Evolutionary conservation across 1,140 invertebrate genomes (phyloP).

Genomic region (Chymomyza costata): DNA sequence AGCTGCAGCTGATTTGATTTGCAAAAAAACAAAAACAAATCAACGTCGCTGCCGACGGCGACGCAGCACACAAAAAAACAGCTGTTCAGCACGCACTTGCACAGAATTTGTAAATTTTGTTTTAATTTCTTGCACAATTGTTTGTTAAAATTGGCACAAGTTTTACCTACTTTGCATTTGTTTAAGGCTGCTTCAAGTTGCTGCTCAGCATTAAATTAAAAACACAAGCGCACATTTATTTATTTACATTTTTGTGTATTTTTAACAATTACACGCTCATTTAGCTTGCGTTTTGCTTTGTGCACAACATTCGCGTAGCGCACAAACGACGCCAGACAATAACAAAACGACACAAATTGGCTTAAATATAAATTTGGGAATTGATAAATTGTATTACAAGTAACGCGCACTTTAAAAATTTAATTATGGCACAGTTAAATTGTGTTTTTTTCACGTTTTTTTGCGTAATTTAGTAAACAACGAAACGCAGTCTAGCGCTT

Average conservation of each 20-base stretch:
- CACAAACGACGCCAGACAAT: constrained; percentile 12
- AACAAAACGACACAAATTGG: constrained; percentile 11
- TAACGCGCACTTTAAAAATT: constrained; percentile 7
- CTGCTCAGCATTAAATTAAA: not conserved
- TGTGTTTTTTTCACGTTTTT: constrained; percentile 13
- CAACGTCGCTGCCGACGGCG: no score
- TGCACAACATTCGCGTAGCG: constrained; percentile 41
- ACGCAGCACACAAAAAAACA: no score
- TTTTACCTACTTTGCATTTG: no score
- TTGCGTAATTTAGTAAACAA: constrained; percentile 19
- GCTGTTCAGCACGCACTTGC: constrained; percentile 42
- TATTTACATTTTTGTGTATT: constrained; percentile 53
- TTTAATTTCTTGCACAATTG: constrained; percentile 1
- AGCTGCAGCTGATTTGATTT: no score
- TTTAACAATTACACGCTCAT: constrained; percentile 28
- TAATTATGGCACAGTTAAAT: constrained; percentile 12
- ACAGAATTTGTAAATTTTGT: constrained; percentile 14
- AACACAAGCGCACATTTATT: constrained; percentile 29
- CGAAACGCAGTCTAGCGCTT: no score
- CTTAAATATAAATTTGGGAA: no score
- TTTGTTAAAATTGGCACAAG: no score
- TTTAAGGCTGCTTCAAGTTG: no score
- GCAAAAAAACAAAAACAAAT: no score
- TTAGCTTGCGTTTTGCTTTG: constrained; percentile 48
- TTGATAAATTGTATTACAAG: no score